Evolutionary conservation across 2,888 invertebrate species (phyloP).

Genomic region (Allophyes oxyacanthae): DNA sequence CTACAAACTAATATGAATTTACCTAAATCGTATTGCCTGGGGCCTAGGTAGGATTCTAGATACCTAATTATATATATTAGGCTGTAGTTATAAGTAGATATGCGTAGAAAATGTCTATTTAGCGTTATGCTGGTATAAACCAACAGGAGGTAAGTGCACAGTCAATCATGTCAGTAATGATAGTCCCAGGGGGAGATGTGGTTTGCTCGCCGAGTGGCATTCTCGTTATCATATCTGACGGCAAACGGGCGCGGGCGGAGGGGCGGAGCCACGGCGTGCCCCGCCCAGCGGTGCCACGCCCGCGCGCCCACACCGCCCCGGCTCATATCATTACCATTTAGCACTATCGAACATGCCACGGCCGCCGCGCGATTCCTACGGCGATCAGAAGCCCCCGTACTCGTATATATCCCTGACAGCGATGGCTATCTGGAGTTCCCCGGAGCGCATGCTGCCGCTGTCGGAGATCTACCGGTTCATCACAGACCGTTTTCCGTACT

Average conservation of each 20-base stretch:
- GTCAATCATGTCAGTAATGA: slow-evolving; percentile 85
- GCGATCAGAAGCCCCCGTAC: slow-evolving; percentile 99
- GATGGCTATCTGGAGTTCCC: slow-evolving; percentile 99
- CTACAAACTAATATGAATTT: too few relatives aligned
- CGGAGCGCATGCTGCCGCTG: slow-evolving; percentile 97
- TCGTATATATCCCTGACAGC: slow-evolving; percentile 99
- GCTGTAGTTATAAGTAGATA: neutral
- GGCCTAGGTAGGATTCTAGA: too few relatives aligned
- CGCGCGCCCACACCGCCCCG: slow-evolving; percentile 52
- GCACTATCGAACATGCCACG: slow-evolving; percentile 94
- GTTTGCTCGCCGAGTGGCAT: slow-evolving; percentile 80
- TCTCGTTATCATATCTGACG: slow-evolving; percentile 82
- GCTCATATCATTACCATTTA: slow-evolving; percentile 90
- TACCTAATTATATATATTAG: too few relatives aligned
- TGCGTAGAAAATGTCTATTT: slow-evolving; percentile 11
- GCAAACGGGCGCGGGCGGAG: slow-evolving; percentile 50
- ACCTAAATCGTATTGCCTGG: too few relatives aligned
- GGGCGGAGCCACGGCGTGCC: slow-evolving; percentile 53
- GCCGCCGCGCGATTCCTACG: slow-evolving; percentile 98
- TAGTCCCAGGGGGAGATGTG: slow-evolving; percentile 81
- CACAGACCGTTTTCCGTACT: slow-evolving; percentile 96
- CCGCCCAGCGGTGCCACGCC: slow-evolving; percentile 57
- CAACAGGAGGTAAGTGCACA: slow-evolving; percentile 80
- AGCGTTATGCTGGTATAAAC: slow-evolving; percentile 58
- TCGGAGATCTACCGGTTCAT: slow-evolving; percentile 92